These are phyloP conservation scores for Labeo calbasu DNA, from an alignment of 2,797 vertebrate genomes.

Conservation along the genomic window DNA sequence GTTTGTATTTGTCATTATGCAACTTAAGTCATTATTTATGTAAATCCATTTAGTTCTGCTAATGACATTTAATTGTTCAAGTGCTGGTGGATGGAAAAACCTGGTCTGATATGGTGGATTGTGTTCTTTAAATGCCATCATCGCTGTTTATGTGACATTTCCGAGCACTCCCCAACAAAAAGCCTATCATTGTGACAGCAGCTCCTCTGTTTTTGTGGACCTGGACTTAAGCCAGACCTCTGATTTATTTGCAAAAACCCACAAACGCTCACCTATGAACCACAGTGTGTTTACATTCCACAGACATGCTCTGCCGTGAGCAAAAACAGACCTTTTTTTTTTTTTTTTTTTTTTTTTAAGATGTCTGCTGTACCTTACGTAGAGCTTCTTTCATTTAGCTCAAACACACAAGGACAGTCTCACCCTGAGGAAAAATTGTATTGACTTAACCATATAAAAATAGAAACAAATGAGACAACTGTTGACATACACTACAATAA, in stretches of 20 bases:
- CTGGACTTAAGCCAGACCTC: constrained; percentile 15
- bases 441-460: constrained; percentile 1
- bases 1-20: background rate
- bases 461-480: background rate
- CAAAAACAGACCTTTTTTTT: constrained; percentile 42
- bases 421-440: background rate
- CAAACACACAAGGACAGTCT: constrained; percentile 31
- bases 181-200: constrained; percentile 33
- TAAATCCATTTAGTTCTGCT: constrained; percentile 20
- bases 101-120: background rate
- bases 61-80: constrained; percentile 15
- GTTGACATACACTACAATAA: background rate
- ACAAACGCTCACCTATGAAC: constrained; percentile 46
- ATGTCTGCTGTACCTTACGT: constrained; percentile 27
- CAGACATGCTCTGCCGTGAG: constrained; percentile 28
- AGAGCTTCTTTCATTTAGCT: constrained; percentile 28
- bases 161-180: constrained; percentile 8
- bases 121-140: constrained; percentile 12
- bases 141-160: constrained; percentile 15
- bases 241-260: constrained; percentile 48
- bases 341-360: constrained; percentile 35
- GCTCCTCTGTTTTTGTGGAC: constrained; percentile 3
- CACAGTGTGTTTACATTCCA: constrained; percentile 56
- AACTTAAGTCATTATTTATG: constrained; percentile 14
- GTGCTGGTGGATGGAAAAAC: constrained; percentile 3